Evolutionary conservation across 2,888 invertebrate genomes (phyloP).

Genomic region (Dasysyrphus albostriatus): DNA sequence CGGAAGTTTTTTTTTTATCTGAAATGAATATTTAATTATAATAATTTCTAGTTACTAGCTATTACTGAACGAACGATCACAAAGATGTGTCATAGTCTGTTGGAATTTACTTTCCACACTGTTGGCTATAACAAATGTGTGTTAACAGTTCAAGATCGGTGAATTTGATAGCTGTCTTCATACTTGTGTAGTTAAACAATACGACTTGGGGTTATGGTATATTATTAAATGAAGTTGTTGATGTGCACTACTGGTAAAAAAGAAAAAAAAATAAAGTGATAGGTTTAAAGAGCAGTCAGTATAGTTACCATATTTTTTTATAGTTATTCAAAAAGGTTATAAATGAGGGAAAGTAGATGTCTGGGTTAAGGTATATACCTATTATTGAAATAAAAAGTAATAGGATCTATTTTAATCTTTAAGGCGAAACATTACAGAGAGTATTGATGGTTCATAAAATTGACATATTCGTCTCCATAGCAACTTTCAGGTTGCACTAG

Average conservation of each 20-base stretch:
- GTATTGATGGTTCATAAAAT: background rate
- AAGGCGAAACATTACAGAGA: background rate
- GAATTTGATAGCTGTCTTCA: background rate
- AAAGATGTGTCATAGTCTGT: constrained; percentile 32
- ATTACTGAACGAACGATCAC: background rate
- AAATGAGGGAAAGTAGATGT: background rate
- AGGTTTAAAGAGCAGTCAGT: background rate
- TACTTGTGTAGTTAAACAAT: background rate
- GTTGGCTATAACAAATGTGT: constrained; percentile 35
- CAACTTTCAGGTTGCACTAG: no score
- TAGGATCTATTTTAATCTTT: background rate
- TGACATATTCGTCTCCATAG: no score
- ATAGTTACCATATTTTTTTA: background rate
- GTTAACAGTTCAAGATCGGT: constrained; percentile 48
- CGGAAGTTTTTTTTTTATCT: background rate
- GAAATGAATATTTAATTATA: background rate
- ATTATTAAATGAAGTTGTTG: background rate
- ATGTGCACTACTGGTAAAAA: background rate
- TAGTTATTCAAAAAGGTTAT: background rate
- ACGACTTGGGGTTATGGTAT: background rate
- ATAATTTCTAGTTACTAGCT: background rate
- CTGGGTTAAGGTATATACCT: background rate
- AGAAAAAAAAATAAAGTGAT: no score
- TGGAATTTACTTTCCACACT: constrained; percentile 23
- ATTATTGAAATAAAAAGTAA: background rate